Evolutionary conservation across 2,888 invertebrate species (phyloP), one percentile per base, ranked within the genome.

Genomic region (Panopea generosa): DNA sequence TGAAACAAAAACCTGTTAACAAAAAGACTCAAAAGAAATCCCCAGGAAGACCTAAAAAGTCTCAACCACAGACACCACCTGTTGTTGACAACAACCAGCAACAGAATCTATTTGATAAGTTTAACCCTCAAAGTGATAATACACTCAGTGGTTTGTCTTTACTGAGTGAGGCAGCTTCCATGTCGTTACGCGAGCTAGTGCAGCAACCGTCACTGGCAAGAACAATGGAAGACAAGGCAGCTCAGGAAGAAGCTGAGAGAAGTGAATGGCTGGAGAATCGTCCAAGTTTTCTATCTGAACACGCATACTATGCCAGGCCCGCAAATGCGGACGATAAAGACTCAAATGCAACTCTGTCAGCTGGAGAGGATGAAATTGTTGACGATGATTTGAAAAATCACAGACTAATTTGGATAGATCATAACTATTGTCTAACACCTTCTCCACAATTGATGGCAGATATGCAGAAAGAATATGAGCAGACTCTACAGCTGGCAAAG

Each of bases 241-340:
- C 50, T 29, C 27, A 26, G 7, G 56, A 63, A 0, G 62, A 70
- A n/a, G 69, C 72, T 14, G 52, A 62, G 27, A 69, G 79, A 45
- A 78, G 80, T 40, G 76, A 83, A 83, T 60, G 29, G 40, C 76
- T 83, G 18, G 82, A 83, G 50, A 76, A 82, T 45, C 77, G 79
- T 49, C 84, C 84, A 24, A 77, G 83, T 52, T 85, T 84, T 56
- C 86, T 89, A 22, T 86, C 88, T 0, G 91, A 91, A 68, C 91
- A 91, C 84, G 90, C 91, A 60, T 91, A 91, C 77, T 90, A 89
- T 72, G 87, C 87, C 2, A 79, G 83, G 49, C 87, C 87, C 1
- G 82, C 82, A 7, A 83, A 84, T n/a, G 81, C 14, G 7, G 71
- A 65, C 24, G 84, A 83, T 55, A 61, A 77, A 40, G 87, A 88